Percentiles rank a stretch among this genome's conserved stretches.
These are phyloP conservation scores for Pedetes capensis DNA, from an alignment of 2,113 vertebrate species.

Conservation along the genomic window DNA sequence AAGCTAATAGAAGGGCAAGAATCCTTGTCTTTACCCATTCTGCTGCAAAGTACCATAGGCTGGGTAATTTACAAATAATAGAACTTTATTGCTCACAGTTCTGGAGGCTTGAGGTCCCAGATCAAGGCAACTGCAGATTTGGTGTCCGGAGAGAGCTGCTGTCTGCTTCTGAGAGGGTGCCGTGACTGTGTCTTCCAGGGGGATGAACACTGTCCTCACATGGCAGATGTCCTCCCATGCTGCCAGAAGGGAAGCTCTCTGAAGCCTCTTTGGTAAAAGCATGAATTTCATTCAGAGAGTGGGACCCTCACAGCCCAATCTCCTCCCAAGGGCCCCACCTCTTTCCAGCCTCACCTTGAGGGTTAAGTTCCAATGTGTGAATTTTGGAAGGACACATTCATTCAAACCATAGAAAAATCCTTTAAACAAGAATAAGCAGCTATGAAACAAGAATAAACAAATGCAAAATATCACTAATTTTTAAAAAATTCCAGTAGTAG, in stretches of 20 bases:
- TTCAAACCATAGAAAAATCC: too few relatives aligned
- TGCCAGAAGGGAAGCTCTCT: not conserved
- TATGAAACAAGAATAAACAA: not conserved
- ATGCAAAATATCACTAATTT: not conserved
- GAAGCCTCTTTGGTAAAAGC: not conserved
- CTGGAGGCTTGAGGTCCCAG: not conserved
- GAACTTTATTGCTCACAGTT: too few relatives aligned
- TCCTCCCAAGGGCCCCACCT: not conserved
- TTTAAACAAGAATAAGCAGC: not conserved
- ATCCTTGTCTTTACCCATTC: not conserved
- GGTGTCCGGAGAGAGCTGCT: not conserved
- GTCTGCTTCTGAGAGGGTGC: too few relatives aligned
- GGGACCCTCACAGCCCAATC: too few relatives aligned
- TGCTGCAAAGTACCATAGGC: not conserved
- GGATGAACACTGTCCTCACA: too few relatives aligned
- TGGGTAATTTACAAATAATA: not conserved
- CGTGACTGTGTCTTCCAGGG: not conserved
- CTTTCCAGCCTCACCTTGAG: too few relatives aligned
- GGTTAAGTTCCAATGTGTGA: too few relatives aligned
- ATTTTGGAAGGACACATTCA: not conserved
- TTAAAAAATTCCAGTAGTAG: not conserved
- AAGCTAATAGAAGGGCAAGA: not conserved
- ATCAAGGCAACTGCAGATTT: not conserved
- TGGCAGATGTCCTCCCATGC: not conserved
- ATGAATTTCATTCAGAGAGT: not conserved